Base-by-base conservation (phyloP, 1,140 invertebrate genomes). In the Drosophila ercepeae region DNA sequence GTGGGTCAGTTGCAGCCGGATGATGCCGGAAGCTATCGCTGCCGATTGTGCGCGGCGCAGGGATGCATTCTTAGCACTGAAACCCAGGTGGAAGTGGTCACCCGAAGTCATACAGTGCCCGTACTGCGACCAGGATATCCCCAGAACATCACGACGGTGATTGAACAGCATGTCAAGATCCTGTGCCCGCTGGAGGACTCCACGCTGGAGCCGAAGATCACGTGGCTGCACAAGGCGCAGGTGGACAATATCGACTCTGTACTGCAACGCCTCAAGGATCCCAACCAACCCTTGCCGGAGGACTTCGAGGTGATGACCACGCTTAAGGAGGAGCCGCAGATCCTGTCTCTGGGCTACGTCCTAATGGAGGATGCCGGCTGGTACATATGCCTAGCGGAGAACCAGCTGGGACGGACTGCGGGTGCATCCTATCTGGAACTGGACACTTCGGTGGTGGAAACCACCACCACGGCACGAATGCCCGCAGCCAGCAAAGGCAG, bases 361-460 rank as follows among this genome's bases (percentile, higher is more conserved):
- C 96, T 95, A 0, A 92, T 94, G 61, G 94, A 95, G 45, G 96
- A 98, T 84, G 95, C 96, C 83, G 98, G 97, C 0, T 98, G 96
- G 96, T 99, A 99, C 86, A 96, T 96, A 0, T 99, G 98, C 88
- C 93, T 98, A 2, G 97, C 96, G 0, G 93, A 95, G 11, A 99
- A 99, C 90, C 94, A 93, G 48, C 92, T 98, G 2, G 98, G 97
- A 0, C 93, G 93, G 27, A 94, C 95, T 1, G 94, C 94, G 41
- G 94, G 94, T 13, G 96, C 94, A 75, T 97, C 97, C 14, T 98
- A 97, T 91, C 92, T 99, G 42, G 39, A 89, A 1, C 44, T 86
- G 16, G 8, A 41, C 11, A 27, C 21, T 6, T 21, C 57, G 9
- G 2, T 18, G 9, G 32, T 6, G 36, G 36, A 39, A 4, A 39